Evolutionary conservation across 2,888 invertebrate genomes (phyloP), one percentile per base, ranked within the genome.

Genomic region (Pollenia labialis): DNA sequence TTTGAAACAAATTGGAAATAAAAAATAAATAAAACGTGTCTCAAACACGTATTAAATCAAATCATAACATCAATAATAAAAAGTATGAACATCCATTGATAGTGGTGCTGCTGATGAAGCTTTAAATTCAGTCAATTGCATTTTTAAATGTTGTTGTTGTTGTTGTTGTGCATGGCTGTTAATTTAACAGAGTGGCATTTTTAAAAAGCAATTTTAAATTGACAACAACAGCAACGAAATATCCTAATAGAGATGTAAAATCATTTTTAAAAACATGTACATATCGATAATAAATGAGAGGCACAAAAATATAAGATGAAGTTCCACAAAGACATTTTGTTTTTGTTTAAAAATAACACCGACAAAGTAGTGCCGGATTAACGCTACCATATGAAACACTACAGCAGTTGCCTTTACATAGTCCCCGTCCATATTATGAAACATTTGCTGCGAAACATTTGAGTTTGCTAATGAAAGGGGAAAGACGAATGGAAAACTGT

Each of bases 21-120:
- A 68, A 56, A 56, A 60, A 44, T 58, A 12, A 71, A 10, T 50
- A 56, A 75, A 56, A 62, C 71, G 76, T 71, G 64, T 72, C 23
- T 72, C 16, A 77, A 85, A 72, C 62, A 66, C 64, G 66, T 64
- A 58, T 60, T 77, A 68, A 81, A 77, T 77, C 85, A 81, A 77
- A 81, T 60, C 71, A 58, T 60, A 81, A 60, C 52, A 81, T 85
- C 68, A 62, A 62, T 81, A 44, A 32, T 14, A 18, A 75, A 12
- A 82, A 60, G n/a, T 40, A 62, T 18, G 32, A 32, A 32, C 32
- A 32, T 6, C 4, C 48, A 44, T 11, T 48, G 16, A 66, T 66
- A 48, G 48, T 12, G 66, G 42, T 52, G 50, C 18, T 8, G 44
- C 44, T 72, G n/a, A 58, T 74, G 40, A 48, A 58, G 60, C 48